Evolutionary conservation across 2,797 vertebrate genomes (phyloP), one percentile per base, ranked within the genome.

Genomic region (Sardinella longiceps): DNA sequence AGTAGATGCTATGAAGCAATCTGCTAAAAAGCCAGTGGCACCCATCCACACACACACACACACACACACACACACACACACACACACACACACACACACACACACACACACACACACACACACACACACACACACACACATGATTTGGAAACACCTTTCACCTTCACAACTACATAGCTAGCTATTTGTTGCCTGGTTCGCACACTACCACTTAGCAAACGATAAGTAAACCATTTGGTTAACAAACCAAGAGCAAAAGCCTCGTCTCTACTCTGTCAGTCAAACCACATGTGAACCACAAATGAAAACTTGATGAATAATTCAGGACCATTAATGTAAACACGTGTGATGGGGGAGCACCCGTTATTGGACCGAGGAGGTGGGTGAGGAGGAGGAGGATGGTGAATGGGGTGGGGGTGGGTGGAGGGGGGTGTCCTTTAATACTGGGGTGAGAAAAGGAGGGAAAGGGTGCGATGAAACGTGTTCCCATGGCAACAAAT

Each of bases 401-500:
- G 33, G 81, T n/a, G n/a, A n/a, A n/a, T n/a, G 66, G 48, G 30
- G 80, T 70, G 81, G 33, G 81, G 46, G 84, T 83, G 37, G 80
- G 81, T 39, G 1, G 33, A 45, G 39, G 80, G 39, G 84, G 48
- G 28, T 25, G 87, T 39, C 53, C 82, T 88, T 80, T 74, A 87
- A 87, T 81, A 86, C 50, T 87, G 43, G 83, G 88, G 90, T 88
- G 86, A 81, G 84, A 39, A 11, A 50, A 81, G 39, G 43, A 70
- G 50, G 50, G 81, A 48, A 84, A 85, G 88, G 86, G 84, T 85
- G 81, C 88, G 91, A 94, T 94, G 91, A 94, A 92, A 93, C 63
- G 33, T 66, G 94, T 95, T 95, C 85, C 94, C 91, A 94, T 95
- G 92, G 93, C 86, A 94, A 95, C 95, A 93, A 93, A 95, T 93